Evolutionary conservation across 2,797 vertebrate genomes (phyloP).

Genomic region (Eleutherodactylus coqui): DNA sequence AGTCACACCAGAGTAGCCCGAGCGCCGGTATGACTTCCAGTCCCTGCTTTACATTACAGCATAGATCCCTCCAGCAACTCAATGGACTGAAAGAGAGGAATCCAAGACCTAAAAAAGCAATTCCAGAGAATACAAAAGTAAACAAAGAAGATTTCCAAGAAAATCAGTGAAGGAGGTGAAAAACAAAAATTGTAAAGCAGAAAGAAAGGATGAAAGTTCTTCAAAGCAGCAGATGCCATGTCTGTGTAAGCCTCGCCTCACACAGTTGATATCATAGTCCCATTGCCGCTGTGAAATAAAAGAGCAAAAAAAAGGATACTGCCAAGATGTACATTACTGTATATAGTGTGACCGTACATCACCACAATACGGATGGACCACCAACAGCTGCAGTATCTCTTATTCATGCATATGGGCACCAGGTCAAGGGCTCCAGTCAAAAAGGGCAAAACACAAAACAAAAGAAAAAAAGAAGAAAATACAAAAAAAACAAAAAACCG

Average conservation of each 20-base stretch:
- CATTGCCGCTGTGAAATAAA: constrained; percentile 90
- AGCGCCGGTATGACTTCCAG: constrained; percentile 31
- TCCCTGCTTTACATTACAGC: constrained; percentile 44
- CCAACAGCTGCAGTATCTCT: constrained; percentile 51
- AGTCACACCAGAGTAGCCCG: constrained; percentile 70
- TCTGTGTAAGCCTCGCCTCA: constrained; percentile 88
- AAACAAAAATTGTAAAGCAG: constrained; percentile 54
- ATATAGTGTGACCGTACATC: constrained; percentile 23
- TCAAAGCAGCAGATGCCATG: constrained; percentile 82
- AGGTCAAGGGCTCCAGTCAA: neutral
- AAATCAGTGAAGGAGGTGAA: constrained; percentile 54
- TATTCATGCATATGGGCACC: neutral
- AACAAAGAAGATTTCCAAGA: constrained; percentile 66
- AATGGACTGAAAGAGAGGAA: constrained; percentile 68
- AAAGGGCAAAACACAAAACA: too few species aligned
- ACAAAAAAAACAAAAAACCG: neutral
- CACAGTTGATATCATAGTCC: constrained; percentile 98
- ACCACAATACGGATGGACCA: constrained; percentile 48
- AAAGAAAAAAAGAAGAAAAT: too few species aligned
- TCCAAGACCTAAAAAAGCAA: constrained; percentile 64
- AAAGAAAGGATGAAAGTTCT: constrained; percentile 73
- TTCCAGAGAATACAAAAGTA: constrained; percentile 65
- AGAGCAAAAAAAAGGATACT: constrained; percentile 78
- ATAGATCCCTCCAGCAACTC: constrained; percentile 41
- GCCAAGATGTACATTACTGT: constrained; percentile 72